phyloP scores from a whole-genome alignment of 2,113 vertebrate species.

The Paraplagusia blochii region DNA sequence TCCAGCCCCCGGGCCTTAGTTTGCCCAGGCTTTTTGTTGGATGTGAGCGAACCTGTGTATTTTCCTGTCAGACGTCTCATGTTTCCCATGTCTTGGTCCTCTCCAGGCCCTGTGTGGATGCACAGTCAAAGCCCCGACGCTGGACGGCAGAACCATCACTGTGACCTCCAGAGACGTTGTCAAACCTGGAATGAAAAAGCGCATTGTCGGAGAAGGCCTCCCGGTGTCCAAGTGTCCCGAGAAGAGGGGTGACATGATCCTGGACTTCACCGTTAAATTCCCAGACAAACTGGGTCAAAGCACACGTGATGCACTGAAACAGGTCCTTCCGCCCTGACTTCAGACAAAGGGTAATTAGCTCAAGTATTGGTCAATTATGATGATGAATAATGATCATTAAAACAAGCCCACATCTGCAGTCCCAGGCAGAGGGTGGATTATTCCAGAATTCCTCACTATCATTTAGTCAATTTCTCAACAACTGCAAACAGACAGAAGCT shows the following conservation, averaged over 20 bases:
- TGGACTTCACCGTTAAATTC: slow-evolving; percentile 87
- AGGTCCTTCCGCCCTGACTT: slow-evolving; percentile 81
- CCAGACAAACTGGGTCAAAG: slow-evolving; percentile 81
- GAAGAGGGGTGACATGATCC: slow-evolving; percentile 87
- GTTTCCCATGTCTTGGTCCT: background rate
- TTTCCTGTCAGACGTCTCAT: no score
- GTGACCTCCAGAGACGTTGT: slow-evolving; percentile 87
- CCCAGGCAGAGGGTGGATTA: slow-evolving; percentile 14
- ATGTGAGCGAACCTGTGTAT: background rate
- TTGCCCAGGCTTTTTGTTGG: no score
- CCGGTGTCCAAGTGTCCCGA: slow-evolving; percentile 86
- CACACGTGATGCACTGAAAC: slow-evolving; percentile 78
- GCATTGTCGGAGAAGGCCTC: slow-evolving; percentile 86
- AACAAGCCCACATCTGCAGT: slow-evolving; percentile 19
- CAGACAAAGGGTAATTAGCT: background rate
- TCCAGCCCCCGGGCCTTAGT: no score
- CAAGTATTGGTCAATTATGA: no score
- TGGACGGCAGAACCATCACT: slow-evolving; percentile 85
- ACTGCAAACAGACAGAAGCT: slow-evolving; percentile 3
- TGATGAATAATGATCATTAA: background rate
- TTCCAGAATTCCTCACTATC: slow-evolving; percentile 8
- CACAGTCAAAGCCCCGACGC: slow-evolving; percentile 82
- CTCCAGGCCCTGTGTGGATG: slow-evolving; percentile 89
- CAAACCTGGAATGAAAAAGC: slow-evolving; percentile 85
- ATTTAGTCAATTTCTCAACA: slow-evolving; percentile 10